Percentiles rank a stretch among this genome's conserved stretches.
Conservation (phyloP, 2,888 invertebrate species). For the Himalopsyche tibetana region DNA sequence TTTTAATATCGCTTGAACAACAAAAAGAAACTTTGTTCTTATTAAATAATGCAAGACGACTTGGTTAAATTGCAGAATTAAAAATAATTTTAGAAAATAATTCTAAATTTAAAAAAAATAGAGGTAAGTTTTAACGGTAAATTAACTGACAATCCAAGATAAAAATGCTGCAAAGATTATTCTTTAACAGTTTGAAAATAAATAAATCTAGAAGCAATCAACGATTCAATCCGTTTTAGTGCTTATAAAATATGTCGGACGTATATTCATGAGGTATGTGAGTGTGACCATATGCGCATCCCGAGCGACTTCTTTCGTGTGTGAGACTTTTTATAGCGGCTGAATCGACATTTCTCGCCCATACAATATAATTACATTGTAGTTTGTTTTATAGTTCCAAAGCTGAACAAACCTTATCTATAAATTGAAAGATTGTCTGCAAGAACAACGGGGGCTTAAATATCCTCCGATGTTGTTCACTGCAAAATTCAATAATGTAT, state of each 20-base stretch:
- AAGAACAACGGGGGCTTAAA: neutral
- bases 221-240: slow-evolving; percentile 52
- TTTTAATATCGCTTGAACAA: no score
- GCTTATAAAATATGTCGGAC: slow-evolving; percentile 57
- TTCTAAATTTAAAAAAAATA: no score
- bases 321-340: slow-evolving; percentile 52
- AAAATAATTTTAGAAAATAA: no score
- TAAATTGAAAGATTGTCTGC: neutral
- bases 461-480: no score
- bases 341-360: slow-evolving; percentile 49
- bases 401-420: slow-evolving; percentile 4
- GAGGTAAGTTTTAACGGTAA: no score
- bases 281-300: neutral
- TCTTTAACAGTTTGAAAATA: no score
- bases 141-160: no score
- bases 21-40: no score
- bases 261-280: neutral
- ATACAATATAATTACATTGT: slow-evolving; percentile 62
- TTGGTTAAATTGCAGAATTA: no score
- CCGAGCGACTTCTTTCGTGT: neutral
- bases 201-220: slow-evolving; percentile 55
- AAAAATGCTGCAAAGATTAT: no score
- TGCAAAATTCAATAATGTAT: no score
- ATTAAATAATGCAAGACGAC: no score
- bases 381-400: slow-evolving; percentile 60